phyloP scores from a whole-genome alignment of 2,797 vertebrate genomes.

The Labeo calbasu region DNA sequence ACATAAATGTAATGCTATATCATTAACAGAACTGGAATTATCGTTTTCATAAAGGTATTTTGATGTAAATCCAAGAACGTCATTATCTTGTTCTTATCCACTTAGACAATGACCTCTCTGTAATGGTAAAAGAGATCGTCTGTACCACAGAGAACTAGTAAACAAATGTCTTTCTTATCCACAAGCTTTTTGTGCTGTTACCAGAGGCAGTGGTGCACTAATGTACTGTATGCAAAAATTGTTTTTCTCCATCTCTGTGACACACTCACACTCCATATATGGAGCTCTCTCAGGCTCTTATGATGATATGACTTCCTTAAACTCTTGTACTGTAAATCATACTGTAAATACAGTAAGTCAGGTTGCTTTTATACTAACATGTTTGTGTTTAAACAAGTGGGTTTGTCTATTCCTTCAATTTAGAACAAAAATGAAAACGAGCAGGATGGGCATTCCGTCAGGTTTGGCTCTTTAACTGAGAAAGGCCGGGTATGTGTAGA shows the following conservation, averaged over 20 bases:
- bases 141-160: not conserved
- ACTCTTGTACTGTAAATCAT: not conserved
- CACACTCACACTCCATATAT: conserved; percentile 47
- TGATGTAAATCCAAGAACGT: not conserved
- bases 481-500: conserved; percentile 87
- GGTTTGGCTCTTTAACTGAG: conserved; percentile 83
- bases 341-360: not conserved
- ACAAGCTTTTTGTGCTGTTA: not conserved
- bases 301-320: not conserved
- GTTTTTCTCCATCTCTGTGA: not conserved
- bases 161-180: not conserved
- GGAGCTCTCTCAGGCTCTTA: conserved; percentile 40
- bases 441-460: conserved; percentile 69
- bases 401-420: conserved; percentile 65
- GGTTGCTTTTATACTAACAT: not conserved
- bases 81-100: not conserved
- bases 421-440: conserved; percentile 74
- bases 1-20: not conserved
- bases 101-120: not conserved
- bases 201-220: not conserved
- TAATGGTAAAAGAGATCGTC: not conserved
- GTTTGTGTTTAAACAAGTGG: conserved; percentile 56
- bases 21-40: not conserved
- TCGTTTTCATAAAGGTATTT: not conserved
- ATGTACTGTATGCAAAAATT: not conserved